A percentile compares a stretch with the other conserved stretches of the same genome.
Conservation (phyloP, 1,140 invertebrate genomes). For the Arctopsyche grandis region DNA sequence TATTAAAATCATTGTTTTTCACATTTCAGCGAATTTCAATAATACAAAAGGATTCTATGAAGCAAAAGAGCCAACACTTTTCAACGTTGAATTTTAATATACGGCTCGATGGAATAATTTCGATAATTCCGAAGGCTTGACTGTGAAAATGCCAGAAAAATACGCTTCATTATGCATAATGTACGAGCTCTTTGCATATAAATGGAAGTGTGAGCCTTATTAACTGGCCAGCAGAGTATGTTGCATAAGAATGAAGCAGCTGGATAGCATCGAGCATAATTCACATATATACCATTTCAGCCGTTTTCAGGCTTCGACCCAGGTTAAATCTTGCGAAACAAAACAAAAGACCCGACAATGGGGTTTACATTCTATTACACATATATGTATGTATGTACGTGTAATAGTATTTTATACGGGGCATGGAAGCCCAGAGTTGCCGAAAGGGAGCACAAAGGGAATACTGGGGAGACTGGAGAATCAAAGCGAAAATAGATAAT, state of each 20-base stretch:
- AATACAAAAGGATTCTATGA: too few relatives aligned
- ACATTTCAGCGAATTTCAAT: too few relatives aligned
- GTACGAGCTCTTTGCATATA: conserved; percentile 11
- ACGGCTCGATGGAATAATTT: background rate
- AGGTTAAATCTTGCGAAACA: background rate
- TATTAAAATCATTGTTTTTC: too few relatives aligned
- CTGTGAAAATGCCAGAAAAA: background rate
- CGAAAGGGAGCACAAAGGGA: background rate
- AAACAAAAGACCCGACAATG: too few relatives aligned
- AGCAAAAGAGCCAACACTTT: too few relatives aligned
- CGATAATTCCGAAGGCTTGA: background rate
- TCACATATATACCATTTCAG: too few relatives aligned
- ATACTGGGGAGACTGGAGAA: background rate
- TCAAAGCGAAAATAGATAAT: conserved; percentile 29
- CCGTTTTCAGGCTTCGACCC: background rate
- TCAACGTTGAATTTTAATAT: too few relatives aligned
- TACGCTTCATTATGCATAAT: conserved; percentile 20
- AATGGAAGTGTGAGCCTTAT: conserved; percentile 22
- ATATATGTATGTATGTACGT: background rate
- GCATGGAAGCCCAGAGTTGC: too few relatives aligned
- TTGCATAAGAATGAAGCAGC: conserved; percentile 13
- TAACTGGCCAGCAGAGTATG: conserved; percentile 5
- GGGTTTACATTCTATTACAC: background rate
- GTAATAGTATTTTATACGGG: background rate
- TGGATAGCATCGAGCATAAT: too few relatives aligned